Conservation (phyloP, 2,888 invertebrate species). For the Deilephila porcellus region DNA sequence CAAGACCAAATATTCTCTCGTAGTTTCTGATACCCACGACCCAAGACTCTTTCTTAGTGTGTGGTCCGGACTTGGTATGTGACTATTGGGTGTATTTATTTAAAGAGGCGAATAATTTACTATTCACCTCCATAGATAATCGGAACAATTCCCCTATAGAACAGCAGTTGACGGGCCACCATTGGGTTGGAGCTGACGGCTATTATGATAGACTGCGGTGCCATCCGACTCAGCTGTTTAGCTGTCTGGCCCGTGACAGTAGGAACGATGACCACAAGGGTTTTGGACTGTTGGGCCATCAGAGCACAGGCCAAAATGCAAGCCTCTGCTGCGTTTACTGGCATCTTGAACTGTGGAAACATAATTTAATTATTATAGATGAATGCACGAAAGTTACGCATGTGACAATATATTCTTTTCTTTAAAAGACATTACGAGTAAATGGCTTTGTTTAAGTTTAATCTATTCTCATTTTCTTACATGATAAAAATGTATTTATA, state of each 20-base stretch:
- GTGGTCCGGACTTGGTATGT: background rate
- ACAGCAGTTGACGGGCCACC: constrained; percentile 84
- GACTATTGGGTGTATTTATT: background rate
- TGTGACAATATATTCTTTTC: no score
- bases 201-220: constrained; percentile 44
- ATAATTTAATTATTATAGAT: background rate
- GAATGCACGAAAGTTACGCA: background rate
- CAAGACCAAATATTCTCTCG: background rate
- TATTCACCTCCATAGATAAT: constrained; percentile 65
- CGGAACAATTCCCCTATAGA: constrained; percentile 68
- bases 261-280: constrained; percentile 45
- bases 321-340: constrained; percentile 54
- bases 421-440: no score
- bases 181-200: constrained; percentile 43
- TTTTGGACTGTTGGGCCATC: constrained; percentile 39
- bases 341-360: constrained; percentile 43
- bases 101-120: background rate
- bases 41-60: background rate
- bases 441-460: no score
- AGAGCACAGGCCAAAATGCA: constrained; percentile 45
- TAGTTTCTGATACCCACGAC: background rate
- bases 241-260: constrained; percentile 54
- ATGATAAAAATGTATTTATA: no score
- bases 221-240: constrained; percentile 41
- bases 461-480: no score